Conservation (phyloP, 1,140 invertebrate genomes). For the Eufriesea mexicana region DNA sequence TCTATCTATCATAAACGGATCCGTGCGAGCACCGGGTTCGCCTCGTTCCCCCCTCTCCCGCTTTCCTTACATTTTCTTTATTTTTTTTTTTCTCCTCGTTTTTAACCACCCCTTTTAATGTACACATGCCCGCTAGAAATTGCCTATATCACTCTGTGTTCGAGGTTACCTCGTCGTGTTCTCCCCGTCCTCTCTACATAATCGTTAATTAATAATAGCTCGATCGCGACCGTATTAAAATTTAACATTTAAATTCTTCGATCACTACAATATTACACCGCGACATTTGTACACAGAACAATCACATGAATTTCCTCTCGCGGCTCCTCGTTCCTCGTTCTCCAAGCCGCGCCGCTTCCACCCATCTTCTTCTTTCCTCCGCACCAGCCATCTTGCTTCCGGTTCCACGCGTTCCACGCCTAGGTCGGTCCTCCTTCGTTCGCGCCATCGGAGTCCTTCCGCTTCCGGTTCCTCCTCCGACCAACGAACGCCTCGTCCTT, state of each 20-base stretch:
- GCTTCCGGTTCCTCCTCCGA: neutral
- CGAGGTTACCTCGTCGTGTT: constrained; percentile 67
- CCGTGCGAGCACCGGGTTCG: constrained; percentile 68
- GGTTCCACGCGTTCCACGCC: constrained; percentile 24
- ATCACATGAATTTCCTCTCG: constrained; percentile 80
- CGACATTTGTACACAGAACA: constrained; percentile 83
- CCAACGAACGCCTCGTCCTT: neutral
- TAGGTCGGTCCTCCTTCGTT: neutral
- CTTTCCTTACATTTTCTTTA: neutral
- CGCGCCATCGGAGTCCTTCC: neutral
- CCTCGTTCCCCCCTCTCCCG: constrained; percentile 10
- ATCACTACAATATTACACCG: constrained; percentile 83
- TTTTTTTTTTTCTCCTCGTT: neutral
- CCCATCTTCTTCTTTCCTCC: constrained; percentile 25
- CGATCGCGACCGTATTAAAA: constrained; percentile 83
- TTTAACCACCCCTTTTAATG: constrained; percentile 73
- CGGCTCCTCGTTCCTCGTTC: constrained; percentile 14
- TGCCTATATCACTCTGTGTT: constrained; percentile 77
- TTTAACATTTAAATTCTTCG: constrained; percentile 83
- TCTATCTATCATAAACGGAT: constrained; percentile 46
- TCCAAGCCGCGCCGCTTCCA: constrained; percentile 18
- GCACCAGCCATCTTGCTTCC: constrained; percentile 12
- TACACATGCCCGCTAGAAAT: constrained; percentile 81
- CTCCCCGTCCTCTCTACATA: neutral
- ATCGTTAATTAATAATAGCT: constrained; percentile 66